Evolutionary conservation across 1,140 invertebrate species (phyloP), one percentile per base, ranked within the genome.

Genomic region (Lethrus apterus): DNA sequence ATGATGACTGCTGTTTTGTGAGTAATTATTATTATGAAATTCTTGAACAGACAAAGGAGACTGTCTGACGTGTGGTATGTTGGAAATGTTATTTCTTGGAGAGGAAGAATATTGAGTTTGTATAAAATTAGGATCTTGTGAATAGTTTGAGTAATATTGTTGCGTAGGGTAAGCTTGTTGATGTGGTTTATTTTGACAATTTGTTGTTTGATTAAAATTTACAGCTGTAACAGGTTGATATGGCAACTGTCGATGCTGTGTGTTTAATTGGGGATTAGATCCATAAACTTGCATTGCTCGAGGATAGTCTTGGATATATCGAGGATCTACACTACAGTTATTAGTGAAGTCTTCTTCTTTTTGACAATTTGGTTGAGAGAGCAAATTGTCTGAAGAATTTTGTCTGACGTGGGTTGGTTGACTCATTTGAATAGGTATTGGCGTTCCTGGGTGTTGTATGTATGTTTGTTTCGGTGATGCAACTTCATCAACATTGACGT

Each of bases 301-400:
- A 3, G 15, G 4, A 5, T 36, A 36, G 23, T 36, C 34, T 36
- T 36, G 34, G 2, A 10, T 10, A 9, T 19, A 36, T 19, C 34
- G 19, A 19, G n/a, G 11, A 1, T 36, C 34, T n/a, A 23, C 14
- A 21, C 13, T 38, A 19, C 24, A 36, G 2, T 18, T 29, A 14
- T 18, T 21, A 19, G 2, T 4, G 2, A 11, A 11, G 31, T 3
- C 8, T 14, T 18, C 34, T 9, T 36, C 32, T 13, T 17, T 33
- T 36, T 18, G 34, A 2, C n/a, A 26, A 18, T 43, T 24, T 4
- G 15, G 2, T 13, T 8, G 11, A 26, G 36, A 19, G 20, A 59
- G 42, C 26, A 59, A 41, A 47, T 56, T 56, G 33, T 62, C 57
- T 13, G 54, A 10, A 4, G 57, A 56, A 52, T 60, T 56, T 36